phyloP scores from a whole-genome alignment of 1,140 invertebrate genomes.

The Megathymus violae region DNA sequence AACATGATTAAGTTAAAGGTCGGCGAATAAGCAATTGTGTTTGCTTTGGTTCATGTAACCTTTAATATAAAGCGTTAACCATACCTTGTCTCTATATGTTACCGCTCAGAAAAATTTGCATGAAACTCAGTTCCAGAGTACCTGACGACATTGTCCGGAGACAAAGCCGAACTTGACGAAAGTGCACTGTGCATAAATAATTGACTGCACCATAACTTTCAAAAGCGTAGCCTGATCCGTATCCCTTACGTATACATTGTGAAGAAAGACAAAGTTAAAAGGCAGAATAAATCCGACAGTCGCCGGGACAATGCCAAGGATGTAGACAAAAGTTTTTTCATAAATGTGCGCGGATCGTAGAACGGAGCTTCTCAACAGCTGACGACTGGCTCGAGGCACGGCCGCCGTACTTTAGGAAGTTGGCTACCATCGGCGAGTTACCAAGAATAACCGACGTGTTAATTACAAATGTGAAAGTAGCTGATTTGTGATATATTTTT shows the following conservation, averaged over 20 bases:
- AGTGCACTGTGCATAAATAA: conserved; percentile 13
- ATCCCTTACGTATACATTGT: conserved; percentile 35
- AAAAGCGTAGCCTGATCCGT: conserved; percentile 16
- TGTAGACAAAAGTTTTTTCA: conserved; percentile 80
- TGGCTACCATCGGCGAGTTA: conserved; percentile 7
- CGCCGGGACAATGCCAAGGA: conserved; percentile 70
- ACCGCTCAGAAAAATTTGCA: background rate
- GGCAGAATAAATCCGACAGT: conserved; percentile 57
- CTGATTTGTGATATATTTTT: no score
- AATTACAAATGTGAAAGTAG: no score
- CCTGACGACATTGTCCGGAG: background rate
- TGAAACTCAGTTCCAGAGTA: background rate
- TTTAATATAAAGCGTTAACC: background rate
- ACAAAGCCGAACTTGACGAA: conserved; percentile 3
- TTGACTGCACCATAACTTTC: conserved; percentile 11
- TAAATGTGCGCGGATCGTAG: conserved; percentile 71
- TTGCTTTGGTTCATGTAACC: background rate
- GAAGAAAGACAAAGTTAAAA: conserved; percentile 56
- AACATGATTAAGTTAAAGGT: conserved; percentile 5
- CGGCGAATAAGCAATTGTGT: background rate
- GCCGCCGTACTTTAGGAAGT: conserved; percentile 44
- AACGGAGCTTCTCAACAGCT: conserved; percentile 60
- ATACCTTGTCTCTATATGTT: background rate
- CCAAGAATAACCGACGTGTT: background rate
- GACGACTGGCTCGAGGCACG: conserved; percentile 64